phyloP scores from a whole-genome alignment of 1,140 invertebrate species.

The Leucophenga varia region DNA sequence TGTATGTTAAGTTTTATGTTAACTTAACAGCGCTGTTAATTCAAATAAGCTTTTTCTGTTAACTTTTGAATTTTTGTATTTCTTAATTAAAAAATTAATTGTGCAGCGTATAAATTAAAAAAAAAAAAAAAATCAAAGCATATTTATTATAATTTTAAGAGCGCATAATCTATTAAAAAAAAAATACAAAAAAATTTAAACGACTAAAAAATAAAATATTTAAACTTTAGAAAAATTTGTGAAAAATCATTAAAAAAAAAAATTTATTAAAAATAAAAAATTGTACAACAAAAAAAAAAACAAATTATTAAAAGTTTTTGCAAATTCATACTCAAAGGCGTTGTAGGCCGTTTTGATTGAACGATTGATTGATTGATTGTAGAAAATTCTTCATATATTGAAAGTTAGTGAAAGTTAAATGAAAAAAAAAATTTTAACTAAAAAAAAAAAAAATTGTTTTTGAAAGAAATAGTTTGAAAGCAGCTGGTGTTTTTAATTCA shows the following conservation, averaged over 20 bases:
- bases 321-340: too few species aligned
- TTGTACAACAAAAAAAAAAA: background rate
- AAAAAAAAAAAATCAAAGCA: conserved; percentile 1
- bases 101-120: background rate
- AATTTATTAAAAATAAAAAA: background rate
- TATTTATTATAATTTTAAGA: background rate
- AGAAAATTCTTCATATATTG: too few species aligned
- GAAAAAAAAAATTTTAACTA: too few species aligned
- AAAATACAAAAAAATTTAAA: background rate
- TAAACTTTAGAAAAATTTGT: background rate
- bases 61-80: too few species aligned
- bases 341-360: too few species aligned
- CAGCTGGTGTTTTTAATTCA: background rate
- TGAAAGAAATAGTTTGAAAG: background rate
- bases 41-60: too few species aligned
- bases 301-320: background rate
- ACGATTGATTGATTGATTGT: too few species aligned
- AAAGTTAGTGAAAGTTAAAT: too few species aligned
- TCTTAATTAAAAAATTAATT: background rate
- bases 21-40: too few species aligned
- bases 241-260: background rate
- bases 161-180: background rate
- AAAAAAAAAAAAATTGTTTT: too few species aligned
- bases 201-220: background rate
- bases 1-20: too few species aligned